These are phyloP conservation scores for Archaeoteleia sp. DNA, from an alignment of 2,888 invertebrate species.

Conservation along the genomic window DNA sequence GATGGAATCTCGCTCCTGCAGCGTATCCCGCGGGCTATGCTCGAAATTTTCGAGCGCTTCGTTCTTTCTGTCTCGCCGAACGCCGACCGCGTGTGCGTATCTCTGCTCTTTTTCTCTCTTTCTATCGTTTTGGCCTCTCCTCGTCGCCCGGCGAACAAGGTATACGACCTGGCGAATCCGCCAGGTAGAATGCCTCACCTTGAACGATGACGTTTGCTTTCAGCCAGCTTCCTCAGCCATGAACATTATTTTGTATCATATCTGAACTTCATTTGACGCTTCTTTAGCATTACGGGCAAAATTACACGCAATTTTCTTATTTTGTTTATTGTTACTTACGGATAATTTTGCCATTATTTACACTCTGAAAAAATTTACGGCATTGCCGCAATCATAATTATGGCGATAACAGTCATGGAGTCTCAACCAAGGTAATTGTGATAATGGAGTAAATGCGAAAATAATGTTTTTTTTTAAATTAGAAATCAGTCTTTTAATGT, in stretches of 20 bases:
- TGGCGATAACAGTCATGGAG: too few relatives aligned
- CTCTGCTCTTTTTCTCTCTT: conserved; percentile 44
- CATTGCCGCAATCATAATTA: too few relatives aligned
- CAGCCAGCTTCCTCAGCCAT: conserved; percentile 43
- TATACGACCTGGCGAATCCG: conserved; percentile 56
- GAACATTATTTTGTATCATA: conserved; percentile 34
- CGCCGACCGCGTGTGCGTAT: conserved; percentile 9
- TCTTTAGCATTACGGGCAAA: conserved; percentile 14
- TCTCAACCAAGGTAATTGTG: too few relatives aligned
- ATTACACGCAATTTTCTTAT: too few relatives aligned
- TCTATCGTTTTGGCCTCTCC: conserved; percentile 45
- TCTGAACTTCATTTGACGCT: conserved; percentile 23
- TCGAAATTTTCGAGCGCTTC: conserved; percentile 39
- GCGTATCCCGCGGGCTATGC: conserved; percentile 52
- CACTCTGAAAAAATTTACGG: too few relatives aligned
- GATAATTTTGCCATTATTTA: too few relatives aligned
- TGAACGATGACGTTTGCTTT: conserved; percentile 50
- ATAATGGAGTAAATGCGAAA: too few relatives aligned
- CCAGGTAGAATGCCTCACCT: conserved; percentile 53
- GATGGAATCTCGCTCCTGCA: conserved; percentile 50
- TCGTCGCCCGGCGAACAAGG: conserved; percentile 54
- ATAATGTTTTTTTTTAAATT: too few relatives aligned
- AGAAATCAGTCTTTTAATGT: too few relatives aligned
- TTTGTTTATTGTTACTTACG: too few relatives aligned
- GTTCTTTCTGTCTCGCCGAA: conserved; percentile 31